Evolutionary conservation across 1,140 invertebrate genomes (phyloP), one percentile per base, ranked within the genome.

Genomic region (Drosophila repletoides): DNA sequence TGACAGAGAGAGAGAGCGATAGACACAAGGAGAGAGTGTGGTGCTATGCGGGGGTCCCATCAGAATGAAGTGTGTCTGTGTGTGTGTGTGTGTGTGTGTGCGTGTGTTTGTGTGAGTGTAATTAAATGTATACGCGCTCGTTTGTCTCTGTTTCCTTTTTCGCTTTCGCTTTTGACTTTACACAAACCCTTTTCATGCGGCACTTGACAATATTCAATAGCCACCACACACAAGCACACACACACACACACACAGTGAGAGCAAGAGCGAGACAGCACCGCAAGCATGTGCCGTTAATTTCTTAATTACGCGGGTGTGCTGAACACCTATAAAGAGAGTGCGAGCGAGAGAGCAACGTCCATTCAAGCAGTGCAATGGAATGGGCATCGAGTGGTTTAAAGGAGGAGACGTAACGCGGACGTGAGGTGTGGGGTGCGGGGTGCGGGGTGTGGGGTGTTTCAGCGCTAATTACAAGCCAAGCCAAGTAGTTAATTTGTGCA

Each of bases 251-350:
- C 14, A 15, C 21, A 10, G 14, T 38, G 29, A 29, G 48, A 31
- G 24, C 15, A 33, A 15, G 43, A 46, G 38, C 67, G 53, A 72
- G 72, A 81, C n/a, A n/a, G n/a, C n/a, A 58, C 56, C 56, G 60
- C 74, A 77, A 83, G 84, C 79, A 83, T 83, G 79, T 83, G 77
- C 74, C 77, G 77, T 83, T 83, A 83, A 83, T 83, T 83, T 83
- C 77, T 83, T 83, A 83, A 83, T 83, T 83, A 83, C 79, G 79
- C 77, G 77, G 70, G 70, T 77, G 79, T 68, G 69, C 72, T 51
- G 29, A 40, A 38, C 33, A 33, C 60, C 41, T 24, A 38, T 38
- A 51, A 40, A 5, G 40, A 26, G 45, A 45, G 15, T 14, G 21
- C 31, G 29, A 10, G 36, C 19, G 34, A 55, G 36, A 46, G 56